Conservation (phyloP, 2,888 invertebrate species). For the Epirrita christyi region DNA sequence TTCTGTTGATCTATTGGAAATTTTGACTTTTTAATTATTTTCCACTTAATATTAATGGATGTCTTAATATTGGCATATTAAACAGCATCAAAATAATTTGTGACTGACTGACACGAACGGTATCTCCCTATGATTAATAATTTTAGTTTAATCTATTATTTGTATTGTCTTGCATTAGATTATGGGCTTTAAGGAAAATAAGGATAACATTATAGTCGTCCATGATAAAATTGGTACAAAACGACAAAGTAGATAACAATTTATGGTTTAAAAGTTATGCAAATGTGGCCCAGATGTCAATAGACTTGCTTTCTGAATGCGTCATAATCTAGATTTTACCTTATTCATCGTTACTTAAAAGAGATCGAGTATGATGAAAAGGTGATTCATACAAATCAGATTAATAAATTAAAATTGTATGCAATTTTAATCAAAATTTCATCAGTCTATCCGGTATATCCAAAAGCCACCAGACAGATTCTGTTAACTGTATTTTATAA, state of each 20-base stretch:
- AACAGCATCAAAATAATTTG: no score
- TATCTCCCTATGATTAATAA: no score
- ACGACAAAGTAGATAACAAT: not conserved
- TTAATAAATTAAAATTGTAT: not conserved
- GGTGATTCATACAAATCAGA: slow-evolving; percentile 8
- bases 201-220: not conserved
- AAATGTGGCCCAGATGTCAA: slow-evolving; percentile 13
- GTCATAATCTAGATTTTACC: slow-evolving; percentile 7
- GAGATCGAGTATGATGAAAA: slow-evolving; percentile 5
- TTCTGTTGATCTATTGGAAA: slow-evolving; percentile 6
- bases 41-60: not conserved
- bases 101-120: not conserved
- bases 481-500: no score
- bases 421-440: not conserved
- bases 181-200: not conserved
- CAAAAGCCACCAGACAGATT: no score
- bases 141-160: no score
- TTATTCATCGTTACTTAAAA: slow-evolving; percentile 9
- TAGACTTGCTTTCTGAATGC: slow-evolving; percentile 13
- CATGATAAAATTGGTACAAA: not conserved
- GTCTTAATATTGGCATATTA: not conserved
- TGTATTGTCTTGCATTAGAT: no score
- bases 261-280: slow-evolving; percentile 1
- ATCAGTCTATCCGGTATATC: no score
- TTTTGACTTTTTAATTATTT: slow-evolving; percentile 14